Evolutionary conservation across 1,140 invertebrate species (phyloP).

Genomic region (Ips typographus): DNA sequence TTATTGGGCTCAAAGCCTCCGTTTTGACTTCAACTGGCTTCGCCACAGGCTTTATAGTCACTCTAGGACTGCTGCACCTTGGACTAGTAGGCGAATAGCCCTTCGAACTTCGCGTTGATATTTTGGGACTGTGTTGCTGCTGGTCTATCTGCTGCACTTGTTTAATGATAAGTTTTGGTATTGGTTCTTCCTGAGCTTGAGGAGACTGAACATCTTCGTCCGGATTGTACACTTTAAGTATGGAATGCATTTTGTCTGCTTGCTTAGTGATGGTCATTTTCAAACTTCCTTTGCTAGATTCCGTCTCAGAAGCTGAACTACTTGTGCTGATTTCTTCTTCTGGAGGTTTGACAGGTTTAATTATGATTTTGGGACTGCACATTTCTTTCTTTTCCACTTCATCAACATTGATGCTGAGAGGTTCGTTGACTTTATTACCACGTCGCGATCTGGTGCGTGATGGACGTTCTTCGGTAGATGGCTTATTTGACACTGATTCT

Average conservation of each 20-base stretch:
- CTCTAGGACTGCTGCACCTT: constrained; percentile 44
- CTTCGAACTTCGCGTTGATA: constrained; percentile 38
- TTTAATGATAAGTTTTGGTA: constrained; percentile 50
- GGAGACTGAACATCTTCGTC: constrained; percentile 32
- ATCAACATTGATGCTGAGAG: constrained; percentile 39
- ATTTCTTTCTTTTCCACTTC: constrained; percentile 38
- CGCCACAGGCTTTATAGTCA: constrained; percentile 49
- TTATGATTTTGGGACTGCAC: constrained; percentile 49
- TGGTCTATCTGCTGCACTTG: constrained; percentile 41
- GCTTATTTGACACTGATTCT: background rate
- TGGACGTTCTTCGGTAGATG: constrained; percentile 11
- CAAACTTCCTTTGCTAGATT: constrained; percentile 40
- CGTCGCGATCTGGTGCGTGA: constrained; percentile 13
- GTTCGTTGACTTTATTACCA: constrained; percentile 31
- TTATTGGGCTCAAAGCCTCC: constrained; percentile 41
- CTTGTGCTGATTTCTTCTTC: constrained; percentile 38
- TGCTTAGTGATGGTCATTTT: constrained; percentile 51
- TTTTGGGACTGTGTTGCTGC: constrained; percentile 46
- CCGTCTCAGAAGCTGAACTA: constrained; percentile 33
- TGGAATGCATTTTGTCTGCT: constrained; percentile 48
- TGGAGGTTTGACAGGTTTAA: constrained; percentile 45
- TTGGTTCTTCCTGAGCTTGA: constrained; percentile 35
- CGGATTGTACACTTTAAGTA: constrained; percentile 48
- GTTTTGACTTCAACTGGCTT: constrained; percentile 41
- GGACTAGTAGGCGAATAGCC: constrained; percentile 35